Conservation (phyloP, 2,113 vertebrate species). For the Pantherophis guttatus region DNA sequence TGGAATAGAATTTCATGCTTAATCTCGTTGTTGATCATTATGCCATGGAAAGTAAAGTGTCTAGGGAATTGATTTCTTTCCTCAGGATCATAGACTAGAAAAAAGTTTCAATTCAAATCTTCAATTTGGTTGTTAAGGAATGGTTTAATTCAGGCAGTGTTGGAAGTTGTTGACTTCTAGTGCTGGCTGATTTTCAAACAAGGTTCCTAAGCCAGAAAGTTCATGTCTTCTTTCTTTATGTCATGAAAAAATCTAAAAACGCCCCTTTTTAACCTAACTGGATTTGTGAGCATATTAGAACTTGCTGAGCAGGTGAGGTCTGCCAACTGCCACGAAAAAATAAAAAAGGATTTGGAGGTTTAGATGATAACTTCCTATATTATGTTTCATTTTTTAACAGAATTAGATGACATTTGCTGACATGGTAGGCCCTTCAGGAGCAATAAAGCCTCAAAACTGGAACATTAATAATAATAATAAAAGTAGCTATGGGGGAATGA, state of each 20-base stretch:
- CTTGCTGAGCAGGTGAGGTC: not conserved
- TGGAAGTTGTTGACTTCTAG: not conserved
- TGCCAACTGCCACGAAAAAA: not conserved
- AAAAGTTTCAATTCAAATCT: not conserved
- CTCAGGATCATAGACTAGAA: not conserved
- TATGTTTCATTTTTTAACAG: not conserved
- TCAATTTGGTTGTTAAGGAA: not conserved
- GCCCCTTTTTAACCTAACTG: not conserved
- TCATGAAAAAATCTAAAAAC: not conserved
- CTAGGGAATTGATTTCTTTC: not conserved
- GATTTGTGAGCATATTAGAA: not conserved
- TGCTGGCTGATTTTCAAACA: not conserved
- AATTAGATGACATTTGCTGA: not conserved
- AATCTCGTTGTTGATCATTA: not conserved
- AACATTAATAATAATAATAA: not conserved
- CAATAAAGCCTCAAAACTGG: not conserved
- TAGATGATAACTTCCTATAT: not conserved
- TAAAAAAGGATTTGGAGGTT: not conserved
- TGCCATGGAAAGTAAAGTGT: not conserved
- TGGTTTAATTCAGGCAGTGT: not conserved
- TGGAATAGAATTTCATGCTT: not conserved
- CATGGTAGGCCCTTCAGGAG: not conserved
- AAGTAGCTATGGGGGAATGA: not conserved
- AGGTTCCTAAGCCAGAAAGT: not conserved
- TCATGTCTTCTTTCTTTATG: not conserved